Evolutionary conservation across 2,888 invertebrate species (phyloP).

Genomic region (Yponomeuta cagnagella): DNA sequence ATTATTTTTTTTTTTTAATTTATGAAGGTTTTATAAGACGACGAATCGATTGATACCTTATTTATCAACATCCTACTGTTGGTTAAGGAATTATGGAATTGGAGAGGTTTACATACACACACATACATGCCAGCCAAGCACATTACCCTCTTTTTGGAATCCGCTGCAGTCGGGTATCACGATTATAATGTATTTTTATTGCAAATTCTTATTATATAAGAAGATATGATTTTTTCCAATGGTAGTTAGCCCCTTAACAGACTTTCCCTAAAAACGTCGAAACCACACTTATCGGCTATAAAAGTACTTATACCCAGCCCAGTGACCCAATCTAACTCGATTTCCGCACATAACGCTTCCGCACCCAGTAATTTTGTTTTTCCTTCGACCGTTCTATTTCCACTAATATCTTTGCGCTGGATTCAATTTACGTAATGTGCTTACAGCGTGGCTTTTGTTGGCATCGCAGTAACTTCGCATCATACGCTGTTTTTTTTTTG

Average conservation of each 20-base stretch:
- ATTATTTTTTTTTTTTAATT: no score
- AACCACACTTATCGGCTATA: not conserved
- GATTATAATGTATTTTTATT: no score
- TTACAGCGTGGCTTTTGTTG: not conserved
- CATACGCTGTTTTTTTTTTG: not conserved
- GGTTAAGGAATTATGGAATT: no score
- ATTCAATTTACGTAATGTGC: slow-evolving; percentile 56
- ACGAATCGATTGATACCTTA: no score
- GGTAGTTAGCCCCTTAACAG: not conserved
- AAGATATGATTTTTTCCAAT: no score
- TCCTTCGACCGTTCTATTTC: slow-evolving; percentile 63
- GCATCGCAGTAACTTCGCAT: not conserved
- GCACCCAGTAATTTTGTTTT: slow-evolving; percentile 58
- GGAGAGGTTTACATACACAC: no score
- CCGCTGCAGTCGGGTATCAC: no score
- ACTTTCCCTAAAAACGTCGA: slow-evolving; percentile 22
- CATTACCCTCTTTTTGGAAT: no score
- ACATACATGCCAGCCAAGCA: no score
- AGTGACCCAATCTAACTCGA: slow-evolving; percentile 50
- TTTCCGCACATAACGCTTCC: slow-evolving; percentile 53
- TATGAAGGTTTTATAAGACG: no score
- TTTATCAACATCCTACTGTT: no score
- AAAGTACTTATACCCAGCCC: slow-evolving; percentile 25
- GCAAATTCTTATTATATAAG: no score
- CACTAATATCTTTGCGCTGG: slow-evolving; percentile 56